phyloP scores from a whole-genome alignment of 1,140 invertebrate species.

The Spodoptera frugiperda region DNA sequence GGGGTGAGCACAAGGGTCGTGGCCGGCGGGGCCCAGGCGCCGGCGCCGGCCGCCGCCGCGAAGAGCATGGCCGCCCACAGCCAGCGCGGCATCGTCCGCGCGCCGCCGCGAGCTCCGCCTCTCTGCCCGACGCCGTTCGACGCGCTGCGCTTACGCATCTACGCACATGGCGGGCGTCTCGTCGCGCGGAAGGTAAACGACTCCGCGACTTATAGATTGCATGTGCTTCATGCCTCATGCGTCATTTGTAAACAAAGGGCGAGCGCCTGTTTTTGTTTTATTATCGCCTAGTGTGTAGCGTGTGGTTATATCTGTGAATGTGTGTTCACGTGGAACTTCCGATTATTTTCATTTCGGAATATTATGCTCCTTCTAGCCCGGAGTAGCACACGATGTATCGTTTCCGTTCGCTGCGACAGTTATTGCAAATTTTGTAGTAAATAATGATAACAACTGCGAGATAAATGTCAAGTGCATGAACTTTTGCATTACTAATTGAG shows the following conservation, averaged over 20 bases:
- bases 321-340: slow-evolving; percentile 27
- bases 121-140: slow-evolving; percentile 68
- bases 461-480: slow-evolving; percentile 59
- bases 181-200: slow-evolving; percentile 83
- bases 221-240: slow-evolving; percentile 69
- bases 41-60: slow-evolving; percentile 55
- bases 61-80: slow-evolving; percentile 74
- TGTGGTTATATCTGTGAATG: slow-evolving; percentile 50
- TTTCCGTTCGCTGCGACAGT: slow-evolving; percentile 24
- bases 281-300: slow-evolving; percentile 65
- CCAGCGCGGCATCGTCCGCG: slow-evolving; percentile 81
- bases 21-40: slow-evolving; percentile 62
- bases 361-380: background rate
- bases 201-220: slow-evolving; percentile 79
- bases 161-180: slow-evolving; percentile 83
- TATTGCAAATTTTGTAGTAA: slow-evolving; percentile 35
- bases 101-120: slow-evolving; percentile 75
- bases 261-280: slow-evolving; percentile 73
- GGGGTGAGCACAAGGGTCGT: slow-evolving; percentile 56
- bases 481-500: slow-evolving; percentile 49
- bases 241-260: slow-evolving; percentile 85
- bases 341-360: slow-evolving; percentile 15
- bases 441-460: slow-evolving; percentile 50
- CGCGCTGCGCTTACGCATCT: slow-evolving; percentile 78
- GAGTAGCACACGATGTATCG: background rate